Evolutionary conservation across 2,888 invertebrate genomes (phyloP).

Genomic region (Lottia gigantea): DNA sequence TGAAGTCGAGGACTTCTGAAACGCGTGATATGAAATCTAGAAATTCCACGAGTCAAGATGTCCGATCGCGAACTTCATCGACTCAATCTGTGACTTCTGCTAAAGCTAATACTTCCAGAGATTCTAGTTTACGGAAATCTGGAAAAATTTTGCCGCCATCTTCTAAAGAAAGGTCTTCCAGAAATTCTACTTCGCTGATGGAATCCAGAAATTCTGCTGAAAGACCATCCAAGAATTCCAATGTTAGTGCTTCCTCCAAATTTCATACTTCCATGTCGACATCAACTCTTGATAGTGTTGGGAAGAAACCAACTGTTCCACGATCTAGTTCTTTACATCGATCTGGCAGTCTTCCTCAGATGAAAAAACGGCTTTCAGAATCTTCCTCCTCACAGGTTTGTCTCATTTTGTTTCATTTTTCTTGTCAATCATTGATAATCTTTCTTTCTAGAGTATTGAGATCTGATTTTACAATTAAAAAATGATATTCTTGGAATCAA

Average conservation of each 20-base stretch:
- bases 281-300: neutral
- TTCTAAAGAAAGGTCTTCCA: too few relatives aligned
- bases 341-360: neutral
- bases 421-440: too few relatives aligned
- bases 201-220: too few relatives aligned
- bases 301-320: neutral
- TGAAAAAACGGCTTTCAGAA: too few relatives aligned
- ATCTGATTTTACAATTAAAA: too few relatives aligned
- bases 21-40: neutral
- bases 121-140: neutral
- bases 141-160: neutral
- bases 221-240: too few relatives aligned
- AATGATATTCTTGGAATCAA: too few relatives aligned
- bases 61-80: constrained; percentile 20
- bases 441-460: too few relatives aligned
- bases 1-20: too few relatives aligned
- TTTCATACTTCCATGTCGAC: neutral
- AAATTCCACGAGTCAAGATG: constrained; percentile 11
- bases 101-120: neutral
- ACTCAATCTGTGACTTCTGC: neutral
- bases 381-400: too few relatives aligned
- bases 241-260: neutral
- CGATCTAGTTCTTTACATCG: neutral
- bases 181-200: too few relatives aligned
- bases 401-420: too few relatives aligned